These are phyloP conservation scores for Drosophila trapezifrons DNA, from an alignment of 1,140 invertebrate genomes.

Conservation along the genomic window DNA sequence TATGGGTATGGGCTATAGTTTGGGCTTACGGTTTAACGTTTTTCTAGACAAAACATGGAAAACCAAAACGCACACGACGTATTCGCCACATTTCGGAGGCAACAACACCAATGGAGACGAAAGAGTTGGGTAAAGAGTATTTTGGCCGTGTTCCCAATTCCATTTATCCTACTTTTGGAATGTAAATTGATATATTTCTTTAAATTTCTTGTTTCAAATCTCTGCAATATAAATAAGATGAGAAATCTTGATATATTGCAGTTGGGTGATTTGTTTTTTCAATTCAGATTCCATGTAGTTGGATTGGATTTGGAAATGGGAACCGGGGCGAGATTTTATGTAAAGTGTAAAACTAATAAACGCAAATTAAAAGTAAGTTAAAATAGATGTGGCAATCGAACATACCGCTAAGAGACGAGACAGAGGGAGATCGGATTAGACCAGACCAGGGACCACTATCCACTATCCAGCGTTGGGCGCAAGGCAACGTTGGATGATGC, in stretches of 20 bases:
- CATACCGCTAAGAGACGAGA: conserved; percentile 67
- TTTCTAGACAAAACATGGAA: conserved; percentile 46
- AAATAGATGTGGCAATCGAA: conserved; percentile 52
- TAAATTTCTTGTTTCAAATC: background rate
- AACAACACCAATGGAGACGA: conserved; percentile 47
- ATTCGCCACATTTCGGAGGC: conserved; percentile 34
- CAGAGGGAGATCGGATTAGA: conserved; percentile 51
- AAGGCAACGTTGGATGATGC: conserved; percentile 69
- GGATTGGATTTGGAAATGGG: background rate
- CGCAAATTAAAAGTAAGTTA: conserved; percentile 47
- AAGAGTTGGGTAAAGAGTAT: conserved; percentile 39
- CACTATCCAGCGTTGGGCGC: conserved; percentile 71
- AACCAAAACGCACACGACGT: conserved; percentile 37
- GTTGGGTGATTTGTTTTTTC: background rate
- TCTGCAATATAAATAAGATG: background rate
- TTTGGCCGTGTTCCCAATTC: conserved; percentile 6
- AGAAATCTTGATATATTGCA: background rate
- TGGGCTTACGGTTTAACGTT: conserved; percentile 4
- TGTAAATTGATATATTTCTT: background rate
- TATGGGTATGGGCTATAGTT: conserved; percentile 9
- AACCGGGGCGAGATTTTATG: conserved; percentile 10
- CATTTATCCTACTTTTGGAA: background rate
- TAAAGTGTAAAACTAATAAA: conserved; percentile 46
- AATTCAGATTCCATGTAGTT: background rate
- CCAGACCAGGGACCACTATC: conserved; percentile 53